phyloP scores from a whole-genome alignment of 2,113 vertebrate species.

The Ailurus styani region DNA sequence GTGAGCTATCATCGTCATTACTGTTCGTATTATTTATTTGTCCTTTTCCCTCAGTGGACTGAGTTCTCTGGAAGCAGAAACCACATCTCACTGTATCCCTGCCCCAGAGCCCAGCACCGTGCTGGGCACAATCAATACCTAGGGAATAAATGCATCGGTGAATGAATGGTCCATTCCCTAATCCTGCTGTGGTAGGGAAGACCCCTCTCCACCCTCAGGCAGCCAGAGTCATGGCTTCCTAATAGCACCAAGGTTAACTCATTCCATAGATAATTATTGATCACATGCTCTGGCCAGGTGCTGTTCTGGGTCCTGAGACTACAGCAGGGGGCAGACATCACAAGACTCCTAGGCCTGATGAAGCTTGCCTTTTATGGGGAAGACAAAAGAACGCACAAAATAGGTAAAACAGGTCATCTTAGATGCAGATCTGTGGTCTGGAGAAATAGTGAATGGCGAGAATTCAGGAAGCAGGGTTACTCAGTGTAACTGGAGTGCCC shows the following conservation, averaged over 20 bases:
- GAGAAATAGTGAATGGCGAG: background rate
- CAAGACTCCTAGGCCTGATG: background rate
- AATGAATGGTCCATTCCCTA: background rate
- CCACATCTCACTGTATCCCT: background rate
- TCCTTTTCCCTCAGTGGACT: background rate
- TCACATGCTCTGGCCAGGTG: background rate
- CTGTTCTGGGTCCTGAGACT: background rate
- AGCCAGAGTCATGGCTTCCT: background rate
- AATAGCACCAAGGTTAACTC: background rate
- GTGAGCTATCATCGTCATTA: background rate
- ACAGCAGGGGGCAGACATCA: background rate
- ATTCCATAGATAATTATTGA: background rate
- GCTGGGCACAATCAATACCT: background rate
- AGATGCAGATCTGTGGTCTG: background rate
- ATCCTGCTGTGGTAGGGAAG: background rate
- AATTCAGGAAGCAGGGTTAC: no score
- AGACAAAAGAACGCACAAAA: background rate
- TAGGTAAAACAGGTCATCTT: no score
- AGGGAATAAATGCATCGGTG: background rate
- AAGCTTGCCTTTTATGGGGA: background rate
- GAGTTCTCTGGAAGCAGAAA: background rate
- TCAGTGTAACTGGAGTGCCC: accelerated
- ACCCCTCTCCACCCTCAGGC: background rate
- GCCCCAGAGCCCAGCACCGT: background rate
- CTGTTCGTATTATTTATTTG: background rate